Base-by-base conservation (phyloP, 2,888 invertebrate species). In the Macropis europaea region DNA sequence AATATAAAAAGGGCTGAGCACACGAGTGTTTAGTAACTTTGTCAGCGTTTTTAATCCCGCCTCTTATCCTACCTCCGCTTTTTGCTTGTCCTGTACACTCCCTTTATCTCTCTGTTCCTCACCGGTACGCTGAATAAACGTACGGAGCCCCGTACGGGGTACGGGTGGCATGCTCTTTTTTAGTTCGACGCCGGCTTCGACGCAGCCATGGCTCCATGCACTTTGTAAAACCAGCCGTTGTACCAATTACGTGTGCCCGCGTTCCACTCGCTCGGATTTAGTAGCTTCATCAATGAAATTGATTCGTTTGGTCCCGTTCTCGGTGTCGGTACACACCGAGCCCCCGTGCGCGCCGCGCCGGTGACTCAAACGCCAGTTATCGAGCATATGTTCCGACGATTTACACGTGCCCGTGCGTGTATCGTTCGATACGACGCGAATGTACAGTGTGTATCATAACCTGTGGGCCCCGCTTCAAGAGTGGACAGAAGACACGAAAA, bases 271-370 rank as follows among this genome's bases (percentile, higher is more conserved):
- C 76, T 66, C 80, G 85, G 86, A 87, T 88, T 88, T 86, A 86
- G 82, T 83, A 82, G 85, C 81, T 86, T 87, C 85, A 86, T 88
- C 88, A 88, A 86, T 85, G 84, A 86, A 87, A 87, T 86, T 86
- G 86, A 88, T 87, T 84, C 84, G 79, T 81, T 73, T 73, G 72
- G 45, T 50, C 77, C n/a, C 56, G 56, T 63, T 70, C 36, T 48
- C 56, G 15, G 40, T 63, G 42, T 59, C 61, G 17, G 40, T 59
- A 43, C 54, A 54, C 63, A 45, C 24, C n/a, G n/a, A n/a, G 17
- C 66, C 4, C 13, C 17, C 17, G 5, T 40, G 38, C 17, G 26
- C 32, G 15, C 26, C 57, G n/a, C 19, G 30, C 13, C 42, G 15
- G 15, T n/a, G 50, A 40, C 64, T 42, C 64, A 43, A 52, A 48